Base-by-base conservation (phyloP, 1,140 invertebrate species). In the Nymphalis io region DNA sequence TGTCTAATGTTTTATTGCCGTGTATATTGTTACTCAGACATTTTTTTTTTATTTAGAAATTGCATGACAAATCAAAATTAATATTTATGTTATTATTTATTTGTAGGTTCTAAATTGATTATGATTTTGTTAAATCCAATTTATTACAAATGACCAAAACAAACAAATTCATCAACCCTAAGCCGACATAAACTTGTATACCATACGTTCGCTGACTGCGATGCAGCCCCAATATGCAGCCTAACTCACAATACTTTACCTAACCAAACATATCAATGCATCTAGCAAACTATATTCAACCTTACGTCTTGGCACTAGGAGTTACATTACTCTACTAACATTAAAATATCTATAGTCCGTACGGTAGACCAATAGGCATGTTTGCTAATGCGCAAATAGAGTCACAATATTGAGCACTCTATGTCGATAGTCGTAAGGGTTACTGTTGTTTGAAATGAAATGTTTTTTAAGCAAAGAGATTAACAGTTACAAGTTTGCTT, bases 221-320 rank as follows among this genome's bases (percentile, higher is more conserved):
- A 39, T 59, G 40, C 42, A 68, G 65, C 62, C 16, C 33, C 65
- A 70, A 70, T 65, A 70, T 65, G 68, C 68, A 60, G 65, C 58
- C 65, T 60, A 60, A n/a, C 42, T 53, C 57, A 70, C 68, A 70
- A 70, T 70, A 70, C 68, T 60, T 51, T 51, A 65, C 44, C 62
- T 59, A 53, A 60, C 60, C 68, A 60, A 70, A 70, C 67, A 65
- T 65, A 48, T 21, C 42, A 23, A 55, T 33, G 21, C 57, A 60
- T 57, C 46, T n/a, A n/a, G n/a, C 13, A 55, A 65, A 60, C 57
- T 23, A 60, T 5, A 5, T 18, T 60, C 15, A 44, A 64, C 46
- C 57, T 46, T 65, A 65, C 6, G 3, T n/a, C 20, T 2, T 42
- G 12, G 12, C 6, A 60, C 65, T 65, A 70, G 15, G 61, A 60